Base-by-base conservation (phyloP, 2,797 vertebrate genomes). In the Aldrovandia affinis region DNA sequence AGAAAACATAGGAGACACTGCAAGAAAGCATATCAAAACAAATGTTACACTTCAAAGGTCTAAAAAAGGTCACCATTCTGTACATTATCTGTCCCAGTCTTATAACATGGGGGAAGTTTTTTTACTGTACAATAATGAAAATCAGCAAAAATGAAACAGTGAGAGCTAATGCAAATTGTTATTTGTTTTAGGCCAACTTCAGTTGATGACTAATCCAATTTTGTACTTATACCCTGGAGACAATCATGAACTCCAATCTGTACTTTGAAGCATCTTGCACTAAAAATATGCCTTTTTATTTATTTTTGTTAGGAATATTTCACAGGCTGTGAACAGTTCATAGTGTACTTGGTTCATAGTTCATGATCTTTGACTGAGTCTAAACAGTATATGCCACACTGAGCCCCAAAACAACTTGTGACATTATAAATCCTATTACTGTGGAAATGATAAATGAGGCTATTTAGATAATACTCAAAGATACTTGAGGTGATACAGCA, bases 261-360 rank as follows among this genome's bases (percentile, higher is more conserved):
- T 22, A n/a, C 22, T 47, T 44, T 44, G 12, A 75, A 36, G 6
- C 44, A 7, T 77, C 3, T 47, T 77, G 39, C 8, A 9, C 25
- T 47, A 77, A 47, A 18, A 77, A 10, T 42, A 77, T 44, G 25
- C 1, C 22, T 10, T n/a, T 44, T 47, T 10, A 28, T 20, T 47
- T 77, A 47, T n/a, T n/a, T 47, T 77, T 77, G 73, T 77, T 44
- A 77, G 8, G 42, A 28, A 25, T 77, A 44, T 77, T 47, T 44
- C 9, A n/a, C 39, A 77, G 42, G 22, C 8, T 2, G 3, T 10
- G 3, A 25, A 42, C 73, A 77, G 1, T 28, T 22, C 8, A 65
- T 8, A 28, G 8, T 9, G 3, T 30, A 28, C 28, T 65, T 6
- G 28, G 28, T 28, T 1, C 6, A 30, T 4, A 52, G 50, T 52